Conservation (phyloP, 64 coral and sea anemone genomes). For the Catalaphyllia jardinei region DNA sequence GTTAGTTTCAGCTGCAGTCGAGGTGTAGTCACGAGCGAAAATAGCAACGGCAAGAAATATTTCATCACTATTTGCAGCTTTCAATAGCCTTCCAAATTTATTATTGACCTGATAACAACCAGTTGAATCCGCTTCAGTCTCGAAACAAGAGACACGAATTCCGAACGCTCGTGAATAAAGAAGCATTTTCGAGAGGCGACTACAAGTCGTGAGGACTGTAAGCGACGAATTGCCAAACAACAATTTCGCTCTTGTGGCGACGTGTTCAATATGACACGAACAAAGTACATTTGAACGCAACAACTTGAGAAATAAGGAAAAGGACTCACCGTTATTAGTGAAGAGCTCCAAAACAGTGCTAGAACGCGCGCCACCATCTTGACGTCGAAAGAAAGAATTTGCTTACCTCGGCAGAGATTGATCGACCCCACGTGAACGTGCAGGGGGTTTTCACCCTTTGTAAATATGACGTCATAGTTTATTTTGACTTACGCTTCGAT, state of each 20-base stretch:
- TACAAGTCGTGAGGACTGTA: not conserved
- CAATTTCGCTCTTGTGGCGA: not conserved
- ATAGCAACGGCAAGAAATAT: not conserved
- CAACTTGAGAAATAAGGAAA: not conserved
- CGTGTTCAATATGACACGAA: not conserved
- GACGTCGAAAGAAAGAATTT: not conserved
- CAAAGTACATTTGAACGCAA: not conserved
- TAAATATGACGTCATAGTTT: constrained; percentile 26
- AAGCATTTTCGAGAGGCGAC: not conserved
- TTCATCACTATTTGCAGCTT: not conserved
- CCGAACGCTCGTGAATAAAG: not conserved
- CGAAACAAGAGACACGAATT: not conserved
- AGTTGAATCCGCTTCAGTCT: too few species aligned
- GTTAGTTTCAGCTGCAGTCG: not conserved
- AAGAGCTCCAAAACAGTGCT: not conserved
- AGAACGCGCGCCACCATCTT: not conserved
- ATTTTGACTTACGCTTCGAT: not conserved
- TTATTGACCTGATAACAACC: not conserved
- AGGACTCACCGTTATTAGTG: constrained; percentile 6
- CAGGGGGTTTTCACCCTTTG: not conserved
- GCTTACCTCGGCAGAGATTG: not conserved
- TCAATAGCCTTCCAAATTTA: not conserved
- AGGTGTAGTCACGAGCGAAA: constrained; percentile 6
- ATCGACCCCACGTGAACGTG: constrained; percentile 39
- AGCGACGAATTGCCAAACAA: not conserved